Conservation (phyloP, 2,888 invertebrate genomes). For the Xestia c-nigrum region DNA sequence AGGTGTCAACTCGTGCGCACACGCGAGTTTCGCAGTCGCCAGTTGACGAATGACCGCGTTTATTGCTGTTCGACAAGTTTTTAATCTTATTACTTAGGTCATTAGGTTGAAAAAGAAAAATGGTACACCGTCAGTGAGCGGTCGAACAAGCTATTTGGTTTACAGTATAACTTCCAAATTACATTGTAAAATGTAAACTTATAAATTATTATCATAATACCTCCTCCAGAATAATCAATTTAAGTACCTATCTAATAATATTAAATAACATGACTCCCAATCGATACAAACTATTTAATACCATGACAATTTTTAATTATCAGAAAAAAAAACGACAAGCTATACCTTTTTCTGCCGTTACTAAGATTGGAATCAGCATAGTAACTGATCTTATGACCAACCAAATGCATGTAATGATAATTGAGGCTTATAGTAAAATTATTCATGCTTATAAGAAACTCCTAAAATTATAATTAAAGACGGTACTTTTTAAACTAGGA, state of each 20-base stretch:
- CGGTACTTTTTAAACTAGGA: no score
- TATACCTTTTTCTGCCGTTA: not conserved
- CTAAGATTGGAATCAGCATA: not conserved
- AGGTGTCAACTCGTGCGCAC: no score
- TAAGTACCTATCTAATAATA: constrained; percentile 6
- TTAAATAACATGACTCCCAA: not conserved
- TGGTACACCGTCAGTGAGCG: no score
- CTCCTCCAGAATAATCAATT: not conserved
- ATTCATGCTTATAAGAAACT: not conserved
- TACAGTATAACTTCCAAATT: no score
- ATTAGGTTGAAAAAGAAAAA: no score
- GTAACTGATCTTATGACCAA: not conserved
- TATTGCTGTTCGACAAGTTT: no score
- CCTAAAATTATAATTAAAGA: not conserved
- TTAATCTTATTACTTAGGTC: no score
- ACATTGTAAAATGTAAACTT: no score
- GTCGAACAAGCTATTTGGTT: no score
- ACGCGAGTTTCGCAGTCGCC: no score
- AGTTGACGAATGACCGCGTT: no score
- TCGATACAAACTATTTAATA: not conserved
- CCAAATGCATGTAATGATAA: not conserved
- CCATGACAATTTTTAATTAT: not conserved
- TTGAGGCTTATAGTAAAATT: not conserved
- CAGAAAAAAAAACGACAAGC: constrained; percentile 4
- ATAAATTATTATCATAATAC: not conserved